These are phyloP conservation scores for Grus americana DNA, from an alignment of 2,113 vertebrate genomes.

Conservation along the genomic window DNA sequence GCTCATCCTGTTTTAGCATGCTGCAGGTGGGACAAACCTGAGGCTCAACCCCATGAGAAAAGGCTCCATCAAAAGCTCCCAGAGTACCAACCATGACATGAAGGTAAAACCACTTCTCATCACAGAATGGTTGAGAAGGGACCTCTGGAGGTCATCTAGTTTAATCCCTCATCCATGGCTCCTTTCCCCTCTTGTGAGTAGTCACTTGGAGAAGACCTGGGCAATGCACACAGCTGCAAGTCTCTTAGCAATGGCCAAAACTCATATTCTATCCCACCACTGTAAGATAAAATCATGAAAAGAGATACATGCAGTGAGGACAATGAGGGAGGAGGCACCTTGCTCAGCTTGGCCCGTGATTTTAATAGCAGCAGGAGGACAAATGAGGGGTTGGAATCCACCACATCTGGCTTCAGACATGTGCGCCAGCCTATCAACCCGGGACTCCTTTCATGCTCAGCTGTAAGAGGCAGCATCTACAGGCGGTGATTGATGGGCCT, in stretches of 20 bases:
- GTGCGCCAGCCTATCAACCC: neutral
- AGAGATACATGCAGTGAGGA: neutral
- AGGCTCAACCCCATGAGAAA: neutral
- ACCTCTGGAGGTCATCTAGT: neutral
- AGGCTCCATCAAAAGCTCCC: neutral
- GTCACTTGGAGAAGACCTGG: neutral
- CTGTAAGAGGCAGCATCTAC: neutral
- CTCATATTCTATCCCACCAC: neutral
- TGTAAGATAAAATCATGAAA: neutral
- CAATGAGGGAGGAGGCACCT: neutral
- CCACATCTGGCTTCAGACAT: neutral
- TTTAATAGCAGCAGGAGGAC: neutral
- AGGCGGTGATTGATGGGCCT: neutral
- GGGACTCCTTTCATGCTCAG: neutral
- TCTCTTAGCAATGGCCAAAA: neutral
- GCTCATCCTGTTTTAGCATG: neutral
- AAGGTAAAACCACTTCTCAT: neutral
- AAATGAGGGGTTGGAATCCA: neutral
- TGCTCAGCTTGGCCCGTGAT: neutral
- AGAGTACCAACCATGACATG: neutral
- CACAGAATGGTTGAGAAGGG: neutral
- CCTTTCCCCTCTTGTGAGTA: neutral
- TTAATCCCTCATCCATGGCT: neutral
- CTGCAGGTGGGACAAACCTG: slow-evolving; percentile 11
- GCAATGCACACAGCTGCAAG: neutral